Percentiles rank a stretch among this genome's conserved stretches.
These are phyloP conservation scores for Diarsia mendica DNA, from an alignment of 2,888 invertebrate genomes.

Conservation along the genomic window DNA sequence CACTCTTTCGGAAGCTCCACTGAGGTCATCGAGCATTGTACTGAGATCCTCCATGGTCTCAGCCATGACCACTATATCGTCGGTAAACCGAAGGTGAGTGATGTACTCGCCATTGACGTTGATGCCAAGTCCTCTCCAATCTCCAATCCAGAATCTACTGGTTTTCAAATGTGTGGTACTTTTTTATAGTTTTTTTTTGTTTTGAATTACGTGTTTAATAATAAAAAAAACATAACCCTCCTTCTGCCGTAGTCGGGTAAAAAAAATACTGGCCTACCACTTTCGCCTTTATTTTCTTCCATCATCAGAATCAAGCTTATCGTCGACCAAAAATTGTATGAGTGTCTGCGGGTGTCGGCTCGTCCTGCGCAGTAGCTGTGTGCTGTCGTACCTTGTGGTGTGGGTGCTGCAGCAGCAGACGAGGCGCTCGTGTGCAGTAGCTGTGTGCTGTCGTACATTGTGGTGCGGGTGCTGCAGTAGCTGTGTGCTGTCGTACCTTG, in stretches of 20 bases:
- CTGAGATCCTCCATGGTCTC: too few relatives aligned
- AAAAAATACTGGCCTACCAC: not conserved
- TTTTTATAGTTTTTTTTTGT: not conserved
- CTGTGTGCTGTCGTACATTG: slow-evolving; percentile 71
- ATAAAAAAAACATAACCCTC: too few relatives aligned
- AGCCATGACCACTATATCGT: too few relatives aligned
- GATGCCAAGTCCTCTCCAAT: too few relatives aligned
- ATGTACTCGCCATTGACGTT: too few relatives aligned
- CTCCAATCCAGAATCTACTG: too few relatives aligned
- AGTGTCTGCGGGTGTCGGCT: not conserved
- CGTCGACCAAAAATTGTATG: not conserved
- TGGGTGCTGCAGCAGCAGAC: not conserved
- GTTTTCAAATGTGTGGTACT: too few relatives aligned
- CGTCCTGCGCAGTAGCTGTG: not conserved
- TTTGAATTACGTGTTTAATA: slow-evolving; percentile 37
- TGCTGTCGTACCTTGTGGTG: too few relatives aligned
- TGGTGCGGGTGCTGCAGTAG: slow-evolving; percentile 82
- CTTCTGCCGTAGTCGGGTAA: too few relatives aligned
- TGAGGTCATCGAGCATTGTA: too few relatives aligned
- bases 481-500: slow-evolving; percentile 62
- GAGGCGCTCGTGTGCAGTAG: not conserved
- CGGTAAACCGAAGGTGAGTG: too few relatives aligned
- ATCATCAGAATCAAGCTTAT: not conserved
- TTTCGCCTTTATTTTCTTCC: not conserved
- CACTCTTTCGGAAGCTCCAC: too few relatives aligned